Conservation (phyloP, 2,113 vertebrate genomes). For the Ictalurus furcatus region DNA sequence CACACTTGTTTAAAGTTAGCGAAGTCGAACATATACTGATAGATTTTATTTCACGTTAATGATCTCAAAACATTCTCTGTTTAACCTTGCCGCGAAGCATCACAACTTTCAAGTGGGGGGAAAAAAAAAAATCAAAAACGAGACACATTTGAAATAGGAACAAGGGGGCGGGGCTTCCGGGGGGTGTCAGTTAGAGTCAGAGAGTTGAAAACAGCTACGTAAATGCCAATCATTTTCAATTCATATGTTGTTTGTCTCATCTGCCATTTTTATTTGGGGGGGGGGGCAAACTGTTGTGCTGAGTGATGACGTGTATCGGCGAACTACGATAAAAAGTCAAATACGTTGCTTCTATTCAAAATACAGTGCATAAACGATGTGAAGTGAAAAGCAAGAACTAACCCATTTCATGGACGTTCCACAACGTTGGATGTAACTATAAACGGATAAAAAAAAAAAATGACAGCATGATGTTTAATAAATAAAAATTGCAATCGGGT, state of each 20-base stretch:
- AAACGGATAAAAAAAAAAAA: neutral
- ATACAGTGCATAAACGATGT: neutral
- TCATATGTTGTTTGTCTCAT: neutral
- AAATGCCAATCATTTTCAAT: neutral
- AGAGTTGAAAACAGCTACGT: neutral
- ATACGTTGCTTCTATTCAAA: neutral
- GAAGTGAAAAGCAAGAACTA: neutral
- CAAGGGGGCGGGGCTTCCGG: neutral
- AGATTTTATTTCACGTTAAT: neutral
- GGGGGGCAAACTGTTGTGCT: neutral
- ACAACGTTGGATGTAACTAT: neutral
- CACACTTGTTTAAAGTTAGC: no score
- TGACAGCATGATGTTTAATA: neutral
- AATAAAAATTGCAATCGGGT: neutral
- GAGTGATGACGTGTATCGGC: neutral
- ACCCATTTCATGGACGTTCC: neutral
- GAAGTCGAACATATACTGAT: neutral
- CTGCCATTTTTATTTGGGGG: neutral
- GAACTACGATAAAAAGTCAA: neutral
- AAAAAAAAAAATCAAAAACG: neutral
- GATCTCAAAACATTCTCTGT: neutral
- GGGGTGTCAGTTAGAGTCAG: neutral
- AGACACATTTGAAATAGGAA: neutral
- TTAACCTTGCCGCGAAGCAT: neutral
- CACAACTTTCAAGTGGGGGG: neutral